Percentiles rank a stretch among this genome's conserved stretches.
phyloP scores from a whole-genome alignment of 2,888 invertebrate species.

The Pseudococcus longispinus region DNA sequence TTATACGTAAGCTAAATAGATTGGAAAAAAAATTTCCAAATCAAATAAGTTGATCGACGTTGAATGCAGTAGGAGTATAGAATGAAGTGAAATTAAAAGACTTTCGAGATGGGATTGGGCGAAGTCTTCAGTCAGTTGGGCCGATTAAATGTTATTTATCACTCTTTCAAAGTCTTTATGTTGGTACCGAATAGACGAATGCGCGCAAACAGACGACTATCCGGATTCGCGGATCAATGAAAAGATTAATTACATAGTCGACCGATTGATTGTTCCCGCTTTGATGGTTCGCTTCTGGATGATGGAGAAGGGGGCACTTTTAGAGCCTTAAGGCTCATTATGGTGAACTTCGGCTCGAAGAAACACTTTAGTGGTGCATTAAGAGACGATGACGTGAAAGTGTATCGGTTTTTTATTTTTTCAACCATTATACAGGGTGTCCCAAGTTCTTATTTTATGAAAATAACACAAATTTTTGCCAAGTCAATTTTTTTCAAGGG shows the following conservation, averaged over 20 bases:
- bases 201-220: background rate
- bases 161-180: background rate
- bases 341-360: background rate
- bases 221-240: conserved; percentile 23
- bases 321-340: background rate
- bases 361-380: background rate
- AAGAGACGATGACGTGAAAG: conserved; percentile 10
- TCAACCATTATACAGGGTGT: background rate
- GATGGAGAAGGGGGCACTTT: background rate
- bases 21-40: conserved; percentile 25
- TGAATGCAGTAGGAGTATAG: conserved; percentile 31
- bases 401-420: conserved; percentile 13
- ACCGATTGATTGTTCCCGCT: background rate
- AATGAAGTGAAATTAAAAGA: conserved; percentile 15
- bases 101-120: conserved; percentile 3
- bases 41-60: conserved; percentile 39
- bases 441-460: too few relatives aligned
- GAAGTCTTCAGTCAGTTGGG: background rate
- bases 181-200: background rate
- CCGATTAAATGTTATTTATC: background rate
- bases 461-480: too few relatives aligned
- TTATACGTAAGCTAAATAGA: background rate
- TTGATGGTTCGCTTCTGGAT: background rate
- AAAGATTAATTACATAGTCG: conserved; percentile 15
- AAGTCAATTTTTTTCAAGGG: too few relatives aligned